A percentile compares a stretch with the other conserved stretches of the same genome.
These are phyloP conservation scores for Heteractis magnifica DNA, from an alignment of 92 coral and sea anemone genomes.

Conservation along the genomic window DNA sequence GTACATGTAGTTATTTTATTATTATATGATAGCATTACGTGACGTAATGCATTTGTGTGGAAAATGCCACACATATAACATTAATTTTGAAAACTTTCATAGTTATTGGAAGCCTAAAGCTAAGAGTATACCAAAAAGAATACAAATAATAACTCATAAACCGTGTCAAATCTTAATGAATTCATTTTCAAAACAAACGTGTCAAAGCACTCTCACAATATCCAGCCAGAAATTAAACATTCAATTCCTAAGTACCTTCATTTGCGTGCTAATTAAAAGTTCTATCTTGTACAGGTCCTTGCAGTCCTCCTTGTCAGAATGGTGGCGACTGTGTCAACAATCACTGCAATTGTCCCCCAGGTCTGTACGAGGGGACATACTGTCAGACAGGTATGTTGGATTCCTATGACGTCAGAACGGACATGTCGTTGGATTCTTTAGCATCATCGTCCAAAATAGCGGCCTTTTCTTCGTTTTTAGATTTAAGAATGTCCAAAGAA, in stretches of 20 bases:
- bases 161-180: too few relatives aligned
- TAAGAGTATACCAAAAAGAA: too few relatives aligned
- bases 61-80: too few relatives aligned
- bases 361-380: slow-evolving; percentile 81
- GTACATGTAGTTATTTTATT: too few relatives aligned
- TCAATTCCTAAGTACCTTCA: not conserved
- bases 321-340: slow-evolving; percentile 80
- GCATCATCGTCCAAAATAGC: too few relatives aligned
- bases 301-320: slow-evolving; percentile 84
- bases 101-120: not conserved
- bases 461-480: not conserved
- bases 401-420: not conserved
- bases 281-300: slow-evolving; percentile 53
- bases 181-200: not conserved
- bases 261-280: not conserved
- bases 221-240: too few relatives aligned
- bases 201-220: too few relatives aligned
- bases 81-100: too few relatives aligned
- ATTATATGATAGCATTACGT: too few relatives aligned
- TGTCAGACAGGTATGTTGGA: slow-evolving; percentile 77
- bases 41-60: too few relatives aligned
- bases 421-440: too few relatives aligned
- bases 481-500: not conserved
- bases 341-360: slow-evolving; percentile 77
- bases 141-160: too few relatives aligned